phyloP scores from a whole-genome alignment of 2,797 vertebrate species.

The Numenius phaeopus region DNA sequence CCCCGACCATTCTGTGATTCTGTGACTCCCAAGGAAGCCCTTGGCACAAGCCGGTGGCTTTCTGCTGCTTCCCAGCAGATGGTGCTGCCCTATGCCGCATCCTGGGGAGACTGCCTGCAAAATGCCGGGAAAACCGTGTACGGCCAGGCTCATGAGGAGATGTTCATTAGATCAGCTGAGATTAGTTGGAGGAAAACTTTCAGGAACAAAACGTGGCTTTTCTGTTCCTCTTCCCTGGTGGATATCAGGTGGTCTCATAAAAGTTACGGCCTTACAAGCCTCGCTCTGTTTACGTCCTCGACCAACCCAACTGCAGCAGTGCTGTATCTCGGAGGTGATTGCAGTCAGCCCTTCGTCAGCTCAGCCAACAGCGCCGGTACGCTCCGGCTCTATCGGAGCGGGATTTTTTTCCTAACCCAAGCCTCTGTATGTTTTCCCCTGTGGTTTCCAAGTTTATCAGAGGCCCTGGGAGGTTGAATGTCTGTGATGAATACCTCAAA shows the following conservation, averaged over 20 bases:
- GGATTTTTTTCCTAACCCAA: background rate
- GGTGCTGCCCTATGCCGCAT: conserved; percentile 48
- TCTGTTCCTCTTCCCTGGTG: background rate
- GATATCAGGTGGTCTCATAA: background rate
- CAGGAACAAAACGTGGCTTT: background rate
- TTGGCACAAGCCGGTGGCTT: background rate
- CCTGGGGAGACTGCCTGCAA: background rate
- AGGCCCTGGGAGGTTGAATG: background rate
- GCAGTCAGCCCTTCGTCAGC: background rate
- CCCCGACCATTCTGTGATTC: background rate
- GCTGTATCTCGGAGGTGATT: background rate
- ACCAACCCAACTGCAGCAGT: background rate
- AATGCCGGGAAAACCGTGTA: background rate
- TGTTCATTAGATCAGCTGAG: background rate
- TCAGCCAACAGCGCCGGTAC: background rate
- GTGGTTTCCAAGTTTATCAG: background rate
- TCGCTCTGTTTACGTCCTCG: background rate
- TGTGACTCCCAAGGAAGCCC: background rate
- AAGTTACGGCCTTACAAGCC: background rate
- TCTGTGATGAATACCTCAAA: background rate
- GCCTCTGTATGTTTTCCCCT: background rate
- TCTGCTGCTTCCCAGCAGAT: conserved; percentile 63
- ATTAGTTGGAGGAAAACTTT: background rate
- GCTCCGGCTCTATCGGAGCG: background rate
- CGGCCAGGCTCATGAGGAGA: background rate